Percentiles rank a stretch among this genome's conserved stretches.
phyloP scores from a whole-genome alignment of 2,113 vertebrate genomes.

The Martes martes region DNA sequence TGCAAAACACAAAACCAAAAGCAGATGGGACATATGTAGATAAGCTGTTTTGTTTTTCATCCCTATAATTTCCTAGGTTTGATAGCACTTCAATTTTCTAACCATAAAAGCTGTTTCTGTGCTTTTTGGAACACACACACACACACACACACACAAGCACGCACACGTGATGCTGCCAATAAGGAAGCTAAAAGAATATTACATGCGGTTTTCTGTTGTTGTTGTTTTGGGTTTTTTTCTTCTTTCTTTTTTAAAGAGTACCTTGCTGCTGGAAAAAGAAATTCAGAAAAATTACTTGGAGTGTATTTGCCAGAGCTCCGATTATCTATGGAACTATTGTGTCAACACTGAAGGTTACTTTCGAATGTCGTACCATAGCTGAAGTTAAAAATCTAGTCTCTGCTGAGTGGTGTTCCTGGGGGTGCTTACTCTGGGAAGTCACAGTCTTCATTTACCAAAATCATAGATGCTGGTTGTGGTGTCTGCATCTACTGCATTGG shows the following conservation, averaged over 20 bases:
- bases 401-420: background rate
- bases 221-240: background rate
- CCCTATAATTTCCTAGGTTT: slow-evolving; percentile 63
- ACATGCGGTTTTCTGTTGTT: background rate
- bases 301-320: background rate
- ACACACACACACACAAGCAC: background rate
- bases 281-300: background rate
- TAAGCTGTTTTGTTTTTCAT: slow-evolving; percentile 56
- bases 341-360: background rate
- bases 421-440: background rate
- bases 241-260: background rate
- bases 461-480: background rate
- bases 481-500: background rate
- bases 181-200: slow-evolving; percentile 34
- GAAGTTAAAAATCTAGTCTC: background rate
- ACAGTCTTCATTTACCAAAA: background rate
- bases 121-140: background rate
- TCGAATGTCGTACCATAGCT: background rate
- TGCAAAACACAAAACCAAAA: slow-evolving; percentile 69
- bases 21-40: slow-evolving; percentile 62
- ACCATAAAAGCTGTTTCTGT: slow-evolving; percentile 57
- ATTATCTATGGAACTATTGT: background rate
- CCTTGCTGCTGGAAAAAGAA: slow-evolving; percentile 21
- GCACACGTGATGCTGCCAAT: background rate
- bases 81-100: slow-evolving; percentile 70